Evolutionary conservation across 2,888 invertebrate genomes (phyloP).

Genomic region (Leptogaster cylindrica): DNA sequence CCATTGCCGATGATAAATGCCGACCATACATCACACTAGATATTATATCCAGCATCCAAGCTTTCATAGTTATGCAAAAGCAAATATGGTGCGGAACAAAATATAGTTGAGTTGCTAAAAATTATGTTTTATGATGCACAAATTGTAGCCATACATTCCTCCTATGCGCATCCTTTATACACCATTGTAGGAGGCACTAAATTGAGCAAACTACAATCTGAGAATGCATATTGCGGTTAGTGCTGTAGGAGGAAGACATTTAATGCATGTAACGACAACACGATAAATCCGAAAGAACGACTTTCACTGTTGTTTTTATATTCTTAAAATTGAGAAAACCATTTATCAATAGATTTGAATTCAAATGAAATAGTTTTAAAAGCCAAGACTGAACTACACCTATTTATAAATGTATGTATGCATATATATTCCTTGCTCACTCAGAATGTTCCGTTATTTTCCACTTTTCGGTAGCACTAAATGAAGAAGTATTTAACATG

Average conservation of each 20-base stretch:
- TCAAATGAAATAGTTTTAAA: too few relatives aligned
- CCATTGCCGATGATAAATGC: constrained; percentile 34
- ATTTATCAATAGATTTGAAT: too few relatives aligned
- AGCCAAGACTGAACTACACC: too few relatives aligned
- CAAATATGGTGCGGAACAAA: constrained; percentile 9
- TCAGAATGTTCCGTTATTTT: too few relatives aligned
- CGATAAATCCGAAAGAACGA: too few relatives aligned
- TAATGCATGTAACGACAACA: background rate
- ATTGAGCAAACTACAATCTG: constrained; percentile 25
- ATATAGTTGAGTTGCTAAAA: constrained; percentile 30
- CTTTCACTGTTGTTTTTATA: too few relatives aligned
- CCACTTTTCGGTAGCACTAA: too few relatives aligned
- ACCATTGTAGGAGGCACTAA: background rate
- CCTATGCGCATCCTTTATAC: background rate
- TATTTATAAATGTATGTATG: too few relatives aligned
- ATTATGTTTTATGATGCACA: constrained; percentile 37
- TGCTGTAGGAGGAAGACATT: background rate
- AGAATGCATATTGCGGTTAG: background rate
- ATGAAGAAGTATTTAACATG: too few relatives aligned
- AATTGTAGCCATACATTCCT: constrained; percentile 12
- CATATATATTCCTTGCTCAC: too few relatives aligned
- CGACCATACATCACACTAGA: constrained; percentile 34
- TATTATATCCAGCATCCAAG: constrained; percentile 16
- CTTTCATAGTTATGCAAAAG: constrained; percentile 8
- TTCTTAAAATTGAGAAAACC: too few relatives aligned